Evolutionary conservation across 2,113 vertebrate species (phyloP).

Genomic region (Tamias sibiricus): DNA sequence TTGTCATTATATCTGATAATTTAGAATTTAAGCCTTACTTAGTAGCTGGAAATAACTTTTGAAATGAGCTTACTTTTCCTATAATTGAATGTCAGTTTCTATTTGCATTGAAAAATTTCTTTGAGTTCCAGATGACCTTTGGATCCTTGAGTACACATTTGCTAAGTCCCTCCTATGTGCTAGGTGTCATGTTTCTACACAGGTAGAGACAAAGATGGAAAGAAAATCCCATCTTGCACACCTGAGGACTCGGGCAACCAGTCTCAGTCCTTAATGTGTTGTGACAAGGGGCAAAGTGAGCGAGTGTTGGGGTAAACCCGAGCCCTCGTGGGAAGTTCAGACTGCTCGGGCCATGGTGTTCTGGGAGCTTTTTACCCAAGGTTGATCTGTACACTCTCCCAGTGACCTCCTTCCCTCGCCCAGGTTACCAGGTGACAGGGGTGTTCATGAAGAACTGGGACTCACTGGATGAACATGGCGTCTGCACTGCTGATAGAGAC

Average conservation of each 20-base stretch:
- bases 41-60: not conserved
- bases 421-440: conserved; percentile 95
- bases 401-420: rapidly evolving
- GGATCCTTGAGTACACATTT: rapidly evolving
- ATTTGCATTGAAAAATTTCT: not conserved
- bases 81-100: not conserved
- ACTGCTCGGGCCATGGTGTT: too few species aligned
- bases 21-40: not conserved
- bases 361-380: rapidly evolving
- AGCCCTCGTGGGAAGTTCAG: rapidly evolving
- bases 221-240: rapidly evolving
- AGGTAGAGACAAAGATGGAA: not conserved
- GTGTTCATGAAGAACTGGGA: conserved; percentile 99
- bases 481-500: conserved; percentile 92
- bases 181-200: rapidly evolving
- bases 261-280: rapidly evolving
- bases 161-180: rapidly evolving
- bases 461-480: conserved; percentile 91
- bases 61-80: not conserved
- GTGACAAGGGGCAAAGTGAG: not conserved
- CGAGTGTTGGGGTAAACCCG: rapidly evolving
- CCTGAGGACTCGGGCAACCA: not conserved
- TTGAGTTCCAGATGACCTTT: not conserved
- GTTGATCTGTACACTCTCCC: rapidly evolving
- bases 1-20: not conserved